Evolutionary conservation across 2,797 vertebrate species (phyloP).

Genomic region (Falco novaeseelandiae): DNA sequence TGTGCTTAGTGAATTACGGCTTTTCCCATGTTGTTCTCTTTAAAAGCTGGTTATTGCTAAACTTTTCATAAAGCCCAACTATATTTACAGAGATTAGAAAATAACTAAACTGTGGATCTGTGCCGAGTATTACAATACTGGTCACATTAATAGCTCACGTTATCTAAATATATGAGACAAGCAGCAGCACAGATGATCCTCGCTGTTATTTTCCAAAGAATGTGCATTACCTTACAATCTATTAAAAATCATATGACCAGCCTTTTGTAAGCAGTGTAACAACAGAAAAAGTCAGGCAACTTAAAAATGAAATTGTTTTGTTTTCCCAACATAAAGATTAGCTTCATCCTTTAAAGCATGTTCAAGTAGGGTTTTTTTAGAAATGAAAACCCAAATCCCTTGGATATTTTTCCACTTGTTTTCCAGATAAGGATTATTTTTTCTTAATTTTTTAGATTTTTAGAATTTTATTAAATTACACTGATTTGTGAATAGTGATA

Average conservation of each 20-base stretch:
- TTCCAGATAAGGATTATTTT: background rate
- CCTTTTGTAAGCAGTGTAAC: background rate
- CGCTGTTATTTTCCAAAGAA: background rate
- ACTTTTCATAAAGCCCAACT: background rate
- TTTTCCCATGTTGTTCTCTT: background rate
- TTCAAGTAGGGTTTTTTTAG: background rate
- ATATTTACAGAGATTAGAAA: background rate
- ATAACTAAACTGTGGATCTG: background rate
- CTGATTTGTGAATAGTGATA: background rate
- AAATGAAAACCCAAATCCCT: fast-evolving
- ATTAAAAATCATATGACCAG: background rate
- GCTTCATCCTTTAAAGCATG: background rate
- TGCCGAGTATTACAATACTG: background rate
- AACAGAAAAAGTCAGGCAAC: background rate
- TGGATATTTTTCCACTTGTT: fast-evolving
- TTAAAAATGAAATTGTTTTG: background rate
- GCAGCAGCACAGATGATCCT: background rate
- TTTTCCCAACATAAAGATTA: background rate
- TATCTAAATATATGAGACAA: background rate
- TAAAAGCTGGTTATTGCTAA: background rate
- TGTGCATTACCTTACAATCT: background rate
- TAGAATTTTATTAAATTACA: background rate
- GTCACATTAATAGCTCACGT: background rate
- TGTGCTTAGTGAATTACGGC: background rate
- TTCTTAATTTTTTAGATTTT: background rate